Evolutionary conservation across 2,797 vertebrate genomes (phyloP).

Genomic region (Micromesistius poutassou): DNA sequence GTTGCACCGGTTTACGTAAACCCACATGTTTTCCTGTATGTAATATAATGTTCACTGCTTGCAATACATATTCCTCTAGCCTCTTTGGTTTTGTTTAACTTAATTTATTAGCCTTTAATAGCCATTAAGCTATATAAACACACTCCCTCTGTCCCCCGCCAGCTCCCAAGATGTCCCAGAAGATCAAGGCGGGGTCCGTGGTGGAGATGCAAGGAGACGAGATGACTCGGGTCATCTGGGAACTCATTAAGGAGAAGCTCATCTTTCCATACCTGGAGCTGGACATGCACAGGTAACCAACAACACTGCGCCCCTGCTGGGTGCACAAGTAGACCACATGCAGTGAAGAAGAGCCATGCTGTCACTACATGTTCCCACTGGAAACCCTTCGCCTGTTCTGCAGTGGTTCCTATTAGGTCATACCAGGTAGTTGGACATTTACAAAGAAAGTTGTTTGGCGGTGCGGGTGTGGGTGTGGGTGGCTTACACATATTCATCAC

Average conservation of each 20-base stretch:
- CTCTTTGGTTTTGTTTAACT: too few species aligned
- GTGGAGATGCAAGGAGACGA: slow-evolving; percentile 99
- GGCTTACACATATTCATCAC: too few species aligned
- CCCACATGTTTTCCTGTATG: too few species aligned
- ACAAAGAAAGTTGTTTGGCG: too few species aligned
- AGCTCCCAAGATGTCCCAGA: slow-evolving; percentile 82
- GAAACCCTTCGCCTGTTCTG: too few species aligned
- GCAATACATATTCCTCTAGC: too few species aligned
- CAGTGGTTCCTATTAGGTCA: too few species aligned
- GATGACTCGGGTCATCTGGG: slow-evolving; percentile 98
- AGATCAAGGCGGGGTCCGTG: slow-evolving; percentile 89
- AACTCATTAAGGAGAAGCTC: slow-evolving; percentile 95
- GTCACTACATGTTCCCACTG: not conserved
- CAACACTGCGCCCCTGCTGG: not conserved
- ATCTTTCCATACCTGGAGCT: slow-evolving; percentile 92
- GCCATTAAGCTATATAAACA: not conserved
- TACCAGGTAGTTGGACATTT: too few species aligned
- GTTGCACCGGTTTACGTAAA: too few species aligned
- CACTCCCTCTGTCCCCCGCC: not conserved
- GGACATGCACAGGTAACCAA: slow-evolving; percentile 90
- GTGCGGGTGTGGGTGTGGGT: too few species aligned
- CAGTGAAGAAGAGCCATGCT: not conserved
- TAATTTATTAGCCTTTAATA: not conserved
- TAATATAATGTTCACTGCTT: too few species aligned
- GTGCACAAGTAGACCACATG: not conserved